These are phyloP conservation scores for Megalops atlanticus DNA, from an alignment of 2,113 vertebrate genomes.

Conservation along the genomic window DNA sequence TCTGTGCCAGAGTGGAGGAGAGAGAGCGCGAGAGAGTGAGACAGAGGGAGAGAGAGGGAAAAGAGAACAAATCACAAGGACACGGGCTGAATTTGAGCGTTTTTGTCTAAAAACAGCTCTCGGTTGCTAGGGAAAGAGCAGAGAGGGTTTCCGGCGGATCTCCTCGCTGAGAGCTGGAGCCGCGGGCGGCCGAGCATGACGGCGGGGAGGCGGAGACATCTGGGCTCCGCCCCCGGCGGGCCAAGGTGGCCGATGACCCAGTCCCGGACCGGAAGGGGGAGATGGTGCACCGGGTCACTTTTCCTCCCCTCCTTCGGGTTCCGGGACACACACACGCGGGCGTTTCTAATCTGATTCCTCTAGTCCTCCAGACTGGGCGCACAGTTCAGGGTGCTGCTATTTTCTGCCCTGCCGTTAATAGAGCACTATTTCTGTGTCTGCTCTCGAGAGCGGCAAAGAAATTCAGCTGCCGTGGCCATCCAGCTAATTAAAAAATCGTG, in stretches of 20 bases:
- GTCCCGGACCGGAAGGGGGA: not conserved
- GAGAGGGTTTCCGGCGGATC: slow-evolving; percentile 27
- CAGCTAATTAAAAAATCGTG: slow-evolving; percentile 24
- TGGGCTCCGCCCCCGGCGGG: not conserved
- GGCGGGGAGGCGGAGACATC: not conserved
- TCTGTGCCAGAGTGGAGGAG: not conserved
- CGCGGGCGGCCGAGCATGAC: not conserved
- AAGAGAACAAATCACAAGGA: not conserved
- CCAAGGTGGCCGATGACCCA: not conserved
- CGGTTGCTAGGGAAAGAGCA: slow-evolving; percentile 8
- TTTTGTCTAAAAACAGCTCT: slow-evolving; percentile 8
- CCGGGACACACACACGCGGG: not conserved
- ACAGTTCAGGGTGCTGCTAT: not conserved
- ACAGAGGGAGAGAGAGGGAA: not conserved
- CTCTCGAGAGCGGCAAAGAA: slow-evolving; percentile 16
- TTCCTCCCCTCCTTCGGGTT: not conserved
- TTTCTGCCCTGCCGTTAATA: slow-evolving; percentile 4
- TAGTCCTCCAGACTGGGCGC: not conserved
- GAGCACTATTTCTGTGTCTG: slow-evolving; percentile 17
- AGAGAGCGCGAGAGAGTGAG: too few relatives aligned
- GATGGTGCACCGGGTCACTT: not conserved
- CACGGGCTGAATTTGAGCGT: not conserved
- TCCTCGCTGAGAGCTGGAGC: not conserved
- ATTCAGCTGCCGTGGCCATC: not conserved
- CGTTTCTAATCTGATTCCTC: slow-evolving; percentile 24